A percentile compares a stretch with the other conserved stretches of the same genome.
Conservation (phyloP, 2,888 invertebrate genomes). For the Drosophila meridiana region DNA sequence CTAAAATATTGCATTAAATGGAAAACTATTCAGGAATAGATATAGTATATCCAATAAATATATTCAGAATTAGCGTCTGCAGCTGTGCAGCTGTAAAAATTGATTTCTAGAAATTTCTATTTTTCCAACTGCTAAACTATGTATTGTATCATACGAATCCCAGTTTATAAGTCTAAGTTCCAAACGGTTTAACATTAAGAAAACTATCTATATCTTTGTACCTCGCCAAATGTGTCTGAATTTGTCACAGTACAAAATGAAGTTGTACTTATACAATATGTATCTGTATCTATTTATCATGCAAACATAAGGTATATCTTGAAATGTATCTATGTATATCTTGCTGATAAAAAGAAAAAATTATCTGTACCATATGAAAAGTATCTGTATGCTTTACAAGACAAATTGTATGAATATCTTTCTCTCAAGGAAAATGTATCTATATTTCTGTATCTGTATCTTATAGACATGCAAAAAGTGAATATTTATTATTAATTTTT, state of each 20-base stretch:
- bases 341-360: neutral
- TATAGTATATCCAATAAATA: neutral
- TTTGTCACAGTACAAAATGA: too few relatives aligned
- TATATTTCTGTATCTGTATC: neutral
- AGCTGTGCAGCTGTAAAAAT: slow-evolving; percentile 13
- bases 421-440: neutral
- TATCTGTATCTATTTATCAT: neutral
- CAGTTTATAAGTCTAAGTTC: slow-evolving; percentile 2
- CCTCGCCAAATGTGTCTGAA: neutral
- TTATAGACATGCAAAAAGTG: too few relatives aligned
- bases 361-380: neutral
- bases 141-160: slow-evolving; percentile 2
- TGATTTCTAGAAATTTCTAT: neutral
- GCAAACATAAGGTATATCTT: too few relatives aligned
- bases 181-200: slow-evolving; percentile 4
- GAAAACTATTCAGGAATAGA: neutral
- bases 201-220: neutral
- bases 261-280: neutral
- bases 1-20: neutral
- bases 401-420: neutral
- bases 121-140: slow-evolving; percentile 26
- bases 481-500: too few relatives aligned
- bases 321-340: neutral
- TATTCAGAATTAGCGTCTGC: neutral
- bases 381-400: neutral